These are phyloP conservation scores for Aphelocoma coerulescens DNA, from an alignment of 2,113 vertebrate genomes.

Conservation along the genomic window DNA sequence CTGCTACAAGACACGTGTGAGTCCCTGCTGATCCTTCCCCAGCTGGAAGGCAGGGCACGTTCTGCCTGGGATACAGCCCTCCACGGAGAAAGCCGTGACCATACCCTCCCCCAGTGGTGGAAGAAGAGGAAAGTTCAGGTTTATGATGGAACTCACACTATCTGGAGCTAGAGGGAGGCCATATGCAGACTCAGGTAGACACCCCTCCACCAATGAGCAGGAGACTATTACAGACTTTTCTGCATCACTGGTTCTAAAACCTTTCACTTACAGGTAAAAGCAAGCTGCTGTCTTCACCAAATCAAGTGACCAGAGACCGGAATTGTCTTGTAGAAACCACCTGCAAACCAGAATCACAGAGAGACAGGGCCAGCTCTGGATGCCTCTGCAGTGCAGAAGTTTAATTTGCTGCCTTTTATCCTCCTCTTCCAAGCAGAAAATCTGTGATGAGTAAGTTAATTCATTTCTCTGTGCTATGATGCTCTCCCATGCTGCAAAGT, in stretches of 20 bases:
- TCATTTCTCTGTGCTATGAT: not conserved
- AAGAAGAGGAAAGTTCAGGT: not conserved
- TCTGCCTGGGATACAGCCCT: not conserved
- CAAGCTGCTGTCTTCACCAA: not conserved
- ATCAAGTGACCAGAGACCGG: not conserved
- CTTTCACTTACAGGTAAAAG: not conserved
- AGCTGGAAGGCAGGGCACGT: rapidly evolving
- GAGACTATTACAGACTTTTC: not conserved
- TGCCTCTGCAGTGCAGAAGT: not conserved
- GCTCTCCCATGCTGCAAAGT: not conserved
- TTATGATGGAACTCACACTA: not conserved
- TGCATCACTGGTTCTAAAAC: not conserved
- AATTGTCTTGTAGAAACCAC: not conserved
- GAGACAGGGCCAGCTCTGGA: not conserved
- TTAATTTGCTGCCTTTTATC: not conserved
- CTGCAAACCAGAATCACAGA: not conserved
- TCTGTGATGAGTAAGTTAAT: not conserved
- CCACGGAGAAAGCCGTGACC: rapidly evolving
- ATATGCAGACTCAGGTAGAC: rapidly evolving
- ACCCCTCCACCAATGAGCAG: rapidly evolving
- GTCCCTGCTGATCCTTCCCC: not conserved
- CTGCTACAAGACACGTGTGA: not conserved
- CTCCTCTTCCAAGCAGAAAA: not conserved
- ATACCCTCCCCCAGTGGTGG: rapidly evolving
- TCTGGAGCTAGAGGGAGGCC: not conserved